A percentile compares a stretch with the other conserved stretches of the same genome.
These are phyloP conservation scores for Megathymus violae DNA, from an alignment of 1,140 invertebrate genomes.

Conservation along the genomic window DNA sequence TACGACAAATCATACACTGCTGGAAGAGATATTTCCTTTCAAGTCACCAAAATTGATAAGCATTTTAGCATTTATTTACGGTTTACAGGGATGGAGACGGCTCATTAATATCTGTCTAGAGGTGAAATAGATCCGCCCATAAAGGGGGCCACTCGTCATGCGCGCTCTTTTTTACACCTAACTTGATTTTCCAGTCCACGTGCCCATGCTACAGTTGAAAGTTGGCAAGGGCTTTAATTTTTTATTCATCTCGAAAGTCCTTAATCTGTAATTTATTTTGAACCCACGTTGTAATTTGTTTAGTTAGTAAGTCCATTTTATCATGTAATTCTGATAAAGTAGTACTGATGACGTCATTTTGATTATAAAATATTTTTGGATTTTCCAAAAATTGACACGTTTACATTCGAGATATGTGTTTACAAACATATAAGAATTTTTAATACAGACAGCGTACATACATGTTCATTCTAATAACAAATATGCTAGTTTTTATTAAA, in stretches of 20 bases:
- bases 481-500: no score
- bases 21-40: not conserved
- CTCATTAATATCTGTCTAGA: constrained; percentile 16
- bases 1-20: no score
- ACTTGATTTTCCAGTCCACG: not conserved
- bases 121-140: constrained; percentile 18
- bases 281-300: no score
- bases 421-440: no score
- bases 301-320: constrained; percentile 3
- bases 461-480: no score
- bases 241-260: constrained; percentile 4
- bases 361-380: no score
- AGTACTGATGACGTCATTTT: not conserved
- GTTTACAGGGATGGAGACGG: constrained; percentile 1
- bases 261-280: not conserved
- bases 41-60: not conserved
- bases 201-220: not conserved
- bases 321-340: not conserved
- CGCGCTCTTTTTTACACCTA: constrained; percentile 3
- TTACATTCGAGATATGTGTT: no score
- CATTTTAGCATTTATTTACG: constrained; percentile 7
- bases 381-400: no score
- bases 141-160: not conserved
- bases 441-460: no score
- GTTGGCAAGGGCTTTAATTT: not conserved